These are phyloP conservation scores for Conus ventricosus DNA, from an alignment of 1,140 invertebrate genomes.

Conservation along the genomic window DNA sequence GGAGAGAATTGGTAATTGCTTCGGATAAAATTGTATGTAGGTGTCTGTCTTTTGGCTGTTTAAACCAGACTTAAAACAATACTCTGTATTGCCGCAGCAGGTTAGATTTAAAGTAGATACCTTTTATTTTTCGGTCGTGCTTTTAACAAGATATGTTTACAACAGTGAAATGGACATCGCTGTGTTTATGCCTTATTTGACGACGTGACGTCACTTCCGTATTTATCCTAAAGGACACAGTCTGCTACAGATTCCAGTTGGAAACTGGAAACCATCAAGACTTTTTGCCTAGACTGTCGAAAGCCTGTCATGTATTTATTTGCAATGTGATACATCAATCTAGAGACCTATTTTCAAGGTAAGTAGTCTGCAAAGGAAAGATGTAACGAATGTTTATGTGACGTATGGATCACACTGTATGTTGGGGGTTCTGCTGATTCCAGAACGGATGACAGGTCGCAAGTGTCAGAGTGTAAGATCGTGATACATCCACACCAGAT, in stretches of 20 bases:
- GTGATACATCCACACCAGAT: no score
- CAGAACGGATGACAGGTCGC: no score
- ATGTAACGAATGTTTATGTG: not conserved
- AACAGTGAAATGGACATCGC: not conserved
- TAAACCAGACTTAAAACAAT: not conserved
- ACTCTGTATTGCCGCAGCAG: not conserved
- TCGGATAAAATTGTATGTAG: not conserved
- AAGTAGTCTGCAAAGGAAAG: not conserved
- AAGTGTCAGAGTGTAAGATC: no score
- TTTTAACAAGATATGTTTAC: no score
- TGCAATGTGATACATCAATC: not conserved
- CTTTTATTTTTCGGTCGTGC: no score
- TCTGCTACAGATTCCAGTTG: not conserved
- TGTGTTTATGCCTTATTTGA: slow-evolving; percentile 38
- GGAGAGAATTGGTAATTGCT: not conserved
- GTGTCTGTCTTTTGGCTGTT: no score
- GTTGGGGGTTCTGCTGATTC: no score
- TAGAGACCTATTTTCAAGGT: not conserved
- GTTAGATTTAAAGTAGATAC: no score
- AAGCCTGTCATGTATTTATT: not conserved
- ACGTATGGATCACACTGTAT: not conserved
- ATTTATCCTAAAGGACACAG: slow-evolving; percentile 3
- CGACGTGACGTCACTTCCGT: slow-evolving; percentile 45
- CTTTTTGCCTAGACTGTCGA: not conserved
- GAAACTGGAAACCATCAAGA: not conserved